phyloP scores from a whole-genome alignment of 2,888 invertebrate species.

The Drepanosiphum platanoidis region DNA sequence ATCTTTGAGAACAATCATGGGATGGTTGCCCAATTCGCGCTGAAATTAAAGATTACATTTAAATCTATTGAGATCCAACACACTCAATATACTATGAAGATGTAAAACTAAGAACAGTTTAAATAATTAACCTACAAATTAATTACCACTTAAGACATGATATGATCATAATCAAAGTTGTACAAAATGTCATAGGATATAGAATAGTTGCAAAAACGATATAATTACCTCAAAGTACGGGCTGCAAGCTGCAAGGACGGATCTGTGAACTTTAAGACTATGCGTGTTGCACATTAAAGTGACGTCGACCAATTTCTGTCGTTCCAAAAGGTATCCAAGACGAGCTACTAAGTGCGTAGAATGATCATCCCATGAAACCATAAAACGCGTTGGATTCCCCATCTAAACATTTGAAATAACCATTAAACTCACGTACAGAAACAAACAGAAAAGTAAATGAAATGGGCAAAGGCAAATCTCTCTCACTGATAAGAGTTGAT shows the following conservation, averaged over 20 bases:
- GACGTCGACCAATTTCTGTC: constrained; percentile 79
- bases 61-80: too few species aligned
- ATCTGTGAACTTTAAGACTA: constrained; percentile 79
- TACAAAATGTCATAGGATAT: neutral
- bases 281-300: constrained; percentile 80
- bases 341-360: constrained; percentile 76
- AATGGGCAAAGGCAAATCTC: constrained; percentile 15
- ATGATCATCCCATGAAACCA: constrained; percentile 78
- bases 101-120: neutral
- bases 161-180: neutral
- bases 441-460: neutral
- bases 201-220: neutral
- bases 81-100: neutral
- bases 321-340: constrained; percentile 77
- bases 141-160: neutral
- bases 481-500: constrained; percentile 46
- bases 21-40: constrained; percentile 69
- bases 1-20: constrained; percentile 72
- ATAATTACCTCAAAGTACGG: constrained; percentile 83
- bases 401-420: constrained; percentile 45
- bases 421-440: neutral
- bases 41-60: constrained; percentile 38
- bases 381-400: constrained; percentile 69
- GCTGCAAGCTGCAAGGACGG: constrained; percentile 83
- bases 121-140: neutral